phyloP scores from a whole-genome alignment of 2,797 vertebrate genomes.

The Threskiornis aethiopicus region DNA sequence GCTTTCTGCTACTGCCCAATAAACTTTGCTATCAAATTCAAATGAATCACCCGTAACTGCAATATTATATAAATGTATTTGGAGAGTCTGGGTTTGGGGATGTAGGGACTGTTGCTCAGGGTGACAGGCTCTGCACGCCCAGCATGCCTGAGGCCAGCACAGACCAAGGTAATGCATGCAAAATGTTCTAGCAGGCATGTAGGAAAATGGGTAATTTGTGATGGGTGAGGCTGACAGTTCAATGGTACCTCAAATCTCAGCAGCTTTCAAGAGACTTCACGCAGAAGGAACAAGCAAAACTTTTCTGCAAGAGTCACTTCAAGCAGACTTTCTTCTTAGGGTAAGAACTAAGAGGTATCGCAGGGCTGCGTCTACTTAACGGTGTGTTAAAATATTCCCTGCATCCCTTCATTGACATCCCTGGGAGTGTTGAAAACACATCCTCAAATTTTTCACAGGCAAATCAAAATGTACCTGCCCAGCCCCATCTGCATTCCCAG shows the following conservation, averaged over 20 bases:
- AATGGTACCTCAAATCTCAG: neutral
- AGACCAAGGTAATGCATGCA: neutral
- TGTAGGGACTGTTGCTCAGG: neutral
- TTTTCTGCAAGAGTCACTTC: neutral
- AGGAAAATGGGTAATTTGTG: neutral
- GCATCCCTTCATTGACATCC: neutral
- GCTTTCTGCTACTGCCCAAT: neutral
- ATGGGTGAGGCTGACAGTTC: neutral
- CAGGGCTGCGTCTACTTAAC: fast-evolving
- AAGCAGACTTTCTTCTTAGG: neutral
- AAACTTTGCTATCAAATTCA: neutral
- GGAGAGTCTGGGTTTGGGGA: neutral
- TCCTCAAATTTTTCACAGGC: neutral
- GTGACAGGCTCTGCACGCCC: neutral
- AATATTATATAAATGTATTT: neutral
- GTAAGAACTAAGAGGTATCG: neutral
- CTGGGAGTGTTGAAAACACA: neutral
- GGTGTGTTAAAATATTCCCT: neutral
- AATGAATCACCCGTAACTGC: neutral
- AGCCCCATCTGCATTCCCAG: neutral
- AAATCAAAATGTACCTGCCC: neutral
- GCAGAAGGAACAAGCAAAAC: neutral
- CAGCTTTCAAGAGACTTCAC: neutral
- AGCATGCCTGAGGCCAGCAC: neutral
- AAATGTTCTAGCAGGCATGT: neutral